A percentile compares a stretch with the other conserved stretches of the same genome.
Conservation (phyloP, 2,797 vertebrate genomes). For the Pipistrellus kuhlii region DNA sequence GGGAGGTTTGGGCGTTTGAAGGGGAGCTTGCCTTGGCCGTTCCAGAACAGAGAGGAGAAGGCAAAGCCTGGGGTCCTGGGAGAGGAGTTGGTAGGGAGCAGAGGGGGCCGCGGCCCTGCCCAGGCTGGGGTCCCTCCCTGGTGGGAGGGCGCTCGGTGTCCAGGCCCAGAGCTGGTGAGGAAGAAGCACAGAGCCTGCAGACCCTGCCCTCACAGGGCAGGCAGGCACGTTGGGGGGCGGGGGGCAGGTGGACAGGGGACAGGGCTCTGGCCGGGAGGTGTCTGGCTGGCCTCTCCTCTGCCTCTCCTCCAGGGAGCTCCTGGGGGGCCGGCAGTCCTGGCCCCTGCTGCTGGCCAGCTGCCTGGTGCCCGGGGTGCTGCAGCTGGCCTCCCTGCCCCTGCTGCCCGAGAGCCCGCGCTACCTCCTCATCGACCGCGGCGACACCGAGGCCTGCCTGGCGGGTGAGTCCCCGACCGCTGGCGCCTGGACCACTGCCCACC, state of each 20-base stretch:
- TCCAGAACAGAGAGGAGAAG: not conserved
- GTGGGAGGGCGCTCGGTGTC: not conserved
- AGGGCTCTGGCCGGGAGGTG: not conserved
- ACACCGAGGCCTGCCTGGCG: constrained; percentile 91
- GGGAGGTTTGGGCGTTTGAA: not conserved
- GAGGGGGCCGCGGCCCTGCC: no score
- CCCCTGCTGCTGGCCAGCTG: constrained; percentile 94
- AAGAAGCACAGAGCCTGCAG: not conserved
- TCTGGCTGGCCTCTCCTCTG: constrained; percentile 47
- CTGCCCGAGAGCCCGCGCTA: constrained; percentile 96
- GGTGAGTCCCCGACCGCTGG: constrained; percentile 84
- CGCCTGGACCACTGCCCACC: not conserved
- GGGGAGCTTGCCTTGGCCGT: not conserved
- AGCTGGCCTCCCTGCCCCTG: constrained; percentile 93
- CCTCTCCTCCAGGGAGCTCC: constrained; percentile 89
- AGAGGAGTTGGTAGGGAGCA: not conserved
- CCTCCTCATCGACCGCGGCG: constrained; percentile 93
- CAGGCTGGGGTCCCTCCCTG: not conserved
- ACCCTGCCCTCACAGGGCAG: not conserved
- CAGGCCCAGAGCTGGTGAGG: not conserved
- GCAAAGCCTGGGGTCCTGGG: not conserved
- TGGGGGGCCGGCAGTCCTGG: constrained; percentile 92
- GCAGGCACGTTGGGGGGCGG: rapidly evolving
- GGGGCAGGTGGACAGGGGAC: no score
- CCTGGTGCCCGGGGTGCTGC: constrained; percentile 91